Evolutionary conservation across 1,140 invertebrate genomes (phyloP).

Genomic region (Brachionus angularis): DNA sequence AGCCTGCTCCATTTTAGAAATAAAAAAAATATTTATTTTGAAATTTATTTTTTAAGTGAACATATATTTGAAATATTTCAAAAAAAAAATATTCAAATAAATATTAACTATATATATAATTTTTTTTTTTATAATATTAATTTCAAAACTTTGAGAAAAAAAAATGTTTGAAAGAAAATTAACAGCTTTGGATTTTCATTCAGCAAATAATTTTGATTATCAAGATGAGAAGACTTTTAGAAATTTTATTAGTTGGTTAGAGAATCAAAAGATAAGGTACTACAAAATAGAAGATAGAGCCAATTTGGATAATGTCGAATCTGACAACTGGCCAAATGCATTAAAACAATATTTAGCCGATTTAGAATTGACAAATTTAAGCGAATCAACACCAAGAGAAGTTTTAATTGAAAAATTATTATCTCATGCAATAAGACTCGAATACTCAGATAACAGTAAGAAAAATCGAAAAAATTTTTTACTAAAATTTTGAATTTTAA

Average conservation of each 20-base stretch:
- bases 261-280: conserved; percentile 85
- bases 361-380: conserved; percentile 63
- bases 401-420: conserved; percentile 76
- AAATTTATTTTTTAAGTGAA: not conserved
- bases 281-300: conserved; percentile 78
- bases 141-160: no score
- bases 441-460: conserved; percentile 75
- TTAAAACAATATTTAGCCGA: conserved; percentile 74
- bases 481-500: not conserved
- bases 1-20: conserved; percentile 24
- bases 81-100: conserved; percentile 22
- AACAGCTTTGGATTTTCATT: conserved; percentile 39
- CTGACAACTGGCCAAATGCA: conserved; percentile 67
- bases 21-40: not conserved
- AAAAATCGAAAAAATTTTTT: conserved; percentile 41
- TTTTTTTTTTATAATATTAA: no score
- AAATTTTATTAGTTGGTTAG: conserved; percentile 78
- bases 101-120: no score
- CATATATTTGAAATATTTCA: not conserved
- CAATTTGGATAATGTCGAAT: conserved; percentile 65
- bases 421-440: conserved; percentile 72
- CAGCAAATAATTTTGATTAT: conserved; percentile 44
- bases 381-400: conserved; percentile 62
- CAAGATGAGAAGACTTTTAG: conserved; percentile 73
- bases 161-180: conserved; percentile 44